Base-by-base conservation (phyloP, 2,888 invertebrate species). In the Hemicrepidius hirtus region DNA sequence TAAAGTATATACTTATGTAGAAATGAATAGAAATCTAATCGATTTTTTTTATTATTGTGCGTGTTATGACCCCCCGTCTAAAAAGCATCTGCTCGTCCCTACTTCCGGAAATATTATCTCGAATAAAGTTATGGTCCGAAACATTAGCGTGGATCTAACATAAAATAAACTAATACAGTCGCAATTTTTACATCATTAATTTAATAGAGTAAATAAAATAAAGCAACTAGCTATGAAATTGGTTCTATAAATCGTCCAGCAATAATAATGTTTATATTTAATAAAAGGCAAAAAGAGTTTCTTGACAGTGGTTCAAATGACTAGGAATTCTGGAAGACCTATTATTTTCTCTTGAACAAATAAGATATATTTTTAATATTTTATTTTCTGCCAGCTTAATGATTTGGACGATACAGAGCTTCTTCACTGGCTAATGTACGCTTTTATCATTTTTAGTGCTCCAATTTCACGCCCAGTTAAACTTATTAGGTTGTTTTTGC, bases 141-240 rank as follows among this genome's bases (percentile, higher is more conserved):
- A 5, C 32, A 32, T 32, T 32, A 32, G 32, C 32, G 32, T 32
- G 32, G 9, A 32, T 32, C 32, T 32, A 32, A 9, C 7, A 46
- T 46, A 46, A 18, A 46, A 46, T 20, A 13, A 37, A 18, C 32
- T 40, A 35, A 20, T 40, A 57, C 20, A 37, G 57, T 57, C 35
- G 57, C 28, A 57, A 57, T 57, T 57, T 63, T 63, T 63, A 63
- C 46, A 35, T 63, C 41, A 49, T 63, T 63, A 46, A 49, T 49
- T 63, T 63, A 49, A 63, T 63, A 63, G 46, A 24, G 46, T 16
- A 63, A 63, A 63, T 63, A 49, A 63, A 63, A 63, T 44, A 63
- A 63, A 21, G 46, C 46, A 63, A 63, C 63, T 49, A 32, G 18
- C 63, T 63, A 63, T 63, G 49, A 63, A 63, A 63, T 63, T 63